Evolutionary conservation across 2,113 vertebrate species (phyloP).

Genomic region (Leptocoma aspasia): DNA sequence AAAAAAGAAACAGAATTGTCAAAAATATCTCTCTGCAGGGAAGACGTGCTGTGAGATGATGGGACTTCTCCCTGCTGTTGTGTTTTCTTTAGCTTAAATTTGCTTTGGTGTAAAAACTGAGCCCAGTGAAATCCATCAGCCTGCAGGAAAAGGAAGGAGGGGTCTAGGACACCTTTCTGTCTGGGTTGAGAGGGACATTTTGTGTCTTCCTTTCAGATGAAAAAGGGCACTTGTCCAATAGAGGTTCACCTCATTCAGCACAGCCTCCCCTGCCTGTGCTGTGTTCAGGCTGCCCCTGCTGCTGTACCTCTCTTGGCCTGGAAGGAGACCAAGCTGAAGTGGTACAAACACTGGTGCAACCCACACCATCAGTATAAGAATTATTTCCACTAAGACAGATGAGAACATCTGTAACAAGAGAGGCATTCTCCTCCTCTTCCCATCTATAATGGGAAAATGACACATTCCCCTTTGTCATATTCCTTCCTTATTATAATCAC

Average conservation of each 20-base stretch:
- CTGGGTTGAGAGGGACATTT: not conserved
- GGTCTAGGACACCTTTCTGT: not conserved
- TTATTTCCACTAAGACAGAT: not conserved
- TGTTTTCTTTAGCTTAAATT: constrained; percentile 18
- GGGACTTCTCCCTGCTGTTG: constrained; percentile 5
- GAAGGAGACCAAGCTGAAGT: not conserved
- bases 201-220: not conserved
- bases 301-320: not conserved
- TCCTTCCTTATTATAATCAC: not conserved
- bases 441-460: not conserved
- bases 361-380: not conserved
- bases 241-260: not conserved
- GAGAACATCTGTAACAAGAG: not conserved
- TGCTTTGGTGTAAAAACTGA: not conserved
- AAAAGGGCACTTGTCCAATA: not conserved
- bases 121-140: not conserved
- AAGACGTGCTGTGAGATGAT: not conserved
- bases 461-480: not conserved
- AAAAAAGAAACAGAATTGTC: constrained; percentile 14
- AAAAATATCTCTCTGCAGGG: constrained; percentile 17
- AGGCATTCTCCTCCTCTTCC: not conserved
- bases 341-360: not conserved
- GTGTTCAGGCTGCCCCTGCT: not conserved
- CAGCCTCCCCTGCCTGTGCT: not conserved
- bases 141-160: not conserved